Base-by-base conservation (phyloP, 2,113 vertebrate genomes). In the Perca fluviatilis region DNA sequence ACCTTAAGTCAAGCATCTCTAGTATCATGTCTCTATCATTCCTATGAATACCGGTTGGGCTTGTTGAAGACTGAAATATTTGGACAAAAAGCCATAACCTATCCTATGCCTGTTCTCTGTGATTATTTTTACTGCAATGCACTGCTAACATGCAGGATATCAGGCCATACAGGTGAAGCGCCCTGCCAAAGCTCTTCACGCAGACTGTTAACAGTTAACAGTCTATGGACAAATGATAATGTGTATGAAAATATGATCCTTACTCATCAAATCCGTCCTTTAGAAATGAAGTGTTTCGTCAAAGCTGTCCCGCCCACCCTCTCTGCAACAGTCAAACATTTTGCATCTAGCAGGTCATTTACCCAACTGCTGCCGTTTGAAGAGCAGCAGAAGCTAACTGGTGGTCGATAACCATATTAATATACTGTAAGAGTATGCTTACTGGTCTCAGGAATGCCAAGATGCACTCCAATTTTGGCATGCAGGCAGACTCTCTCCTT, bases 71-170 rank as follows among this genome's bases (percentile, higher is more conserved):
- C 73, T 60, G 71, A 88, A 74, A 57, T 36, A 70, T 69, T 21
- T 78, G 85, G 90, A 89, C 87, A 79, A 76, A 82, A 94, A 94
- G 94, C 94, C 93, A 95, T 94, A 93, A 84, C 70, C 72, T 79
- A 73, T 65, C 58, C 65, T 57, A 74, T 70, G 76, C 80, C 83
- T 89, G 77, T 87, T 83, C 40, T 88, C 73, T 78, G 74, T 84
- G 79, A 82, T 71, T 54, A 77, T 78, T 71, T 77, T 51, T 82
- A 67, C 74, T 85, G 74, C 73, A 84, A 68, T 68, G 62, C 79
- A 67, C 88, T 66, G 82, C 86, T 72, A 83, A 77, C 69, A 68
- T 71, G 63, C 88, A 90, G 83, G 78, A 84, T 82, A 89, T 91
- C 87, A 92, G 80, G 76, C 83, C 82, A 70, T 82, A 69, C 68